Evolutionary conservation across 1,140 invertebrate species (phyloP), one percentile per base, ranked within the genome.

Genomic region (Nylanderia fulva): DNA sequence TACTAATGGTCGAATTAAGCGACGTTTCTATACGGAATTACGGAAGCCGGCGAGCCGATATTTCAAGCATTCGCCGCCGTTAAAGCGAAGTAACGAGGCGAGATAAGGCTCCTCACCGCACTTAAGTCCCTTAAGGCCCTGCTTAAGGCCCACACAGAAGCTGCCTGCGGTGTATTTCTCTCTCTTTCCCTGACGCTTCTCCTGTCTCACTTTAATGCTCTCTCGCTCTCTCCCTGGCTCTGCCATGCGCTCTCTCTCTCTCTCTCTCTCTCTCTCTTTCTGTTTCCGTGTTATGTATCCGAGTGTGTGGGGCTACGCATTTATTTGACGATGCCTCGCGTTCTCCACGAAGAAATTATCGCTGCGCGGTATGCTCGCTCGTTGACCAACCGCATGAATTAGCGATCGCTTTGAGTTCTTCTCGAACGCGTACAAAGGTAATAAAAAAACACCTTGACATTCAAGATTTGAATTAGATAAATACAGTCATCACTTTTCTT

Each of bases 11-110:
- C 92, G 87, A 92, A 92, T 91, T 91, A 90, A 91, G 87, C 84
- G 88, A 74, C 85, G 86, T 90, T 92, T 91, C 91, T 88, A 86
- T 90, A 90, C 86, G 86, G 87, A 91, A 93, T 92, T 93, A 91
- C 93, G 93, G 92, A 93, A 94, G 92, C 92, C 90, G 82, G 86
- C 88, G 88, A 85, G 88, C 90, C 88, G 91, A 93, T 93, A 93
- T 93, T 93, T 93, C 91, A 93, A 92, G 92, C 90, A 92, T 93
- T 93, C 89, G 86, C 91, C 84, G 92, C 91, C 92, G 91, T 93
- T 93, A 93, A 93, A 90, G 80, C 88, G 87, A 91, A 92, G 91
- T 92, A 93, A 93, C 91, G 91, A 93, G 90, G 90, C 90, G 91
- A 93, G 92, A 93, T 93, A 93, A 93, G 92, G 87, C 85, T 80